phyloP scores from a whole-genome alignment of 2,888 invertebrate species.

The Pyrochroa serraticornis region DNA sequence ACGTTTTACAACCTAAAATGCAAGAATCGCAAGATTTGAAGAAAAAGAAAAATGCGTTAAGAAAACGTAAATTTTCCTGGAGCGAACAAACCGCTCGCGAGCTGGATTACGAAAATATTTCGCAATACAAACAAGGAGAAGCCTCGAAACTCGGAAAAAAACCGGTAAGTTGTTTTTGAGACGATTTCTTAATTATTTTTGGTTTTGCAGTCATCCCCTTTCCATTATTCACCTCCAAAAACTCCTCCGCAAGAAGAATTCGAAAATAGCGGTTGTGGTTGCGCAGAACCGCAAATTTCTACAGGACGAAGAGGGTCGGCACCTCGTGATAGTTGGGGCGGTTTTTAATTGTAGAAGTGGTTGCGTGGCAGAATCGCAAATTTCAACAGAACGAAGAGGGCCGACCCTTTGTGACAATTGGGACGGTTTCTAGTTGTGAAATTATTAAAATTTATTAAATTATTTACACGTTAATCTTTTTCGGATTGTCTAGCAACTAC shows the following conservation, averaged over 20 bases:
- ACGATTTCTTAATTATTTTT: not conserved
- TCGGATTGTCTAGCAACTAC: constrained; percentile 54
- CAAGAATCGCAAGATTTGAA: not conserved
- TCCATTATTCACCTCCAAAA: too few species aligned
- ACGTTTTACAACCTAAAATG: not conserved
- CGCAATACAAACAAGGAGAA: not conserved
- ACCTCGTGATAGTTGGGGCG: not conserved
- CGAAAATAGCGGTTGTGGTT: too few species aligned
- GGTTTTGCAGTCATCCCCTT: not conserved
- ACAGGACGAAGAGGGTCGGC: not conserved
- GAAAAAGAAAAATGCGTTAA: not conserved
- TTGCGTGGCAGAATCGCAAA: too few species aligned
- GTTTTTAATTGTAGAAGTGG: not conserved
- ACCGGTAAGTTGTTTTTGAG: too few species aligned
- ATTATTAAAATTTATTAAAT: not conserved
- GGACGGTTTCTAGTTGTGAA: too few species aligned
- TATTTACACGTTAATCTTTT: constrained; percentile 21
- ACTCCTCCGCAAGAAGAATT: too few species aligned
- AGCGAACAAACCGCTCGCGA: not conserved
- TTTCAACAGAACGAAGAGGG: too few species aligned
- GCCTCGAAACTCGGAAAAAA: not conserved
- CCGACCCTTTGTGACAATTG: too few species aligned
- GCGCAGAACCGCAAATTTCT: too few species aligned
- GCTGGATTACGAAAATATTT: not conserved
- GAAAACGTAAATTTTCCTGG: not conserved